Base-by-base conservation (phyloP, 2,797 vertebrate genomes). In the Schizopygopsis malacanthus region DNA sequence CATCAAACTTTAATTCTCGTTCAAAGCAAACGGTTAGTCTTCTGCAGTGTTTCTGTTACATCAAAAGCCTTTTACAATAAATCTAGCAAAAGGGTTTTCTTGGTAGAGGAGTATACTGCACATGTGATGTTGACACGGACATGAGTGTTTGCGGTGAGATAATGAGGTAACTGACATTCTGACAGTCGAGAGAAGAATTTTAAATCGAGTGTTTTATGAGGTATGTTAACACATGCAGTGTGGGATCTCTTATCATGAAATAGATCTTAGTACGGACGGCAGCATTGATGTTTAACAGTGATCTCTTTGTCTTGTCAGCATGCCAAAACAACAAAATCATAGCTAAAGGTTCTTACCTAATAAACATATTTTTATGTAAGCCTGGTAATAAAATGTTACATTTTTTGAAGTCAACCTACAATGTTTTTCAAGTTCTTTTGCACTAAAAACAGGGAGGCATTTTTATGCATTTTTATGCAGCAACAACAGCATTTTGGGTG, bases 11-110 rank as follows among this genome's bases (percentile, higher is more conserved):
- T 79, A 61, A 79, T 79, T 4, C 22, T 79, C 2, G 28, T 76
- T 79, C n/a, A 43, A 11, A 61, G 18, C 59, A 47, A 41, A 25
- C 63, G 16, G 18, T 75, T 54, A 43, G 86, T 81, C 7, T 59
- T 39, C 84, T 81, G 43, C 79, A 90, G 91, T 84, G 79, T 18
- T 77, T 28, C 78, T 71, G 39, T 83, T 81, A 94, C 93, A 93
- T 88, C 91, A 92, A 93, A 95, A 95, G 90, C 92, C 93, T 95
- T 95, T 95, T 93, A 93, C 77, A 39, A 5, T 22, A 83, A 83
- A 84, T 25, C 71, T 59, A 47, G 82, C 85, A 81, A 81, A 71
- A 65, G 85, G 63, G 70, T 65, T 15, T 65, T 52, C 8, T 85
- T 82, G 82, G 77, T 12, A 81, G 39, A 65, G 86, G 22, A 63